A percentile compares a stretch with the other conserved stretches of the same genome.
phyloP scores from a whole-genome alignment of 2,888 invertebrate genomes.

The Habroteleia sp. region DNA sequence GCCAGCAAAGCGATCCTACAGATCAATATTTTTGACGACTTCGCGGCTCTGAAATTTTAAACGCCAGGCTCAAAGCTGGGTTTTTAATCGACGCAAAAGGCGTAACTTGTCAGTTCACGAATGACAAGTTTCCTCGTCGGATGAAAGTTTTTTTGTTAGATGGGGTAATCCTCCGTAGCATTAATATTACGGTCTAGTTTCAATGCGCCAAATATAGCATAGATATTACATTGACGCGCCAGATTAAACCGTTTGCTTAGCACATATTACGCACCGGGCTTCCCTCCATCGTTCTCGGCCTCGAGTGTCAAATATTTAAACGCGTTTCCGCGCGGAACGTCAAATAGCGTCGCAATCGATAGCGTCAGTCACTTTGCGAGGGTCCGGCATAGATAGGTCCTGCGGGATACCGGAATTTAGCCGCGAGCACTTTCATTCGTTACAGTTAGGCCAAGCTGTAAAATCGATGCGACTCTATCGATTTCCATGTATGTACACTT shows the following conservation, averaged over 20 bases:
- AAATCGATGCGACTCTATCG: constrained; percentile 38
- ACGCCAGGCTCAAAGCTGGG: neutral
- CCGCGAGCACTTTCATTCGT: constrained; percentile 48
- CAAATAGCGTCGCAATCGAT: constrained; percentile 72
- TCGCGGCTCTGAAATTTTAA: constrained; percentile 9
- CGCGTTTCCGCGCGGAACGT: constrained; percentile 73
- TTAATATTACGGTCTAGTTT: constrained; percentile 46
- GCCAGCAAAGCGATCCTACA: neutral
- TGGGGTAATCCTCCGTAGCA: constrained; percentile 12
- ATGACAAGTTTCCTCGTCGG: too few species aligned
- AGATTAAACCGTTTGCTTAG: constrained; percentile 78
- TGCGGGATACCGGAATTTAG: constrained; percentile 31
- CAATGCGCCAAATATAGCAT: constrained; percentile 59
- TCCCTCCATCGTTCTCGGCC: constrained; percentile 38
- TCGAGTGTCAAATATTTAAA: constrained; percentile 77
- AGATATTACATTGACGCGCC: constrained; percentile 79
- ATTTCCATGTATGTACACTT: neutral
- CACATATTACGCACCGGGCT: constrained; percentile 72
- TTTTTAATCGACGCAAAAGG: constrained; percentile 70
- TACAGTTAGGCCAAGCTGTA: constrained; percentile 20
- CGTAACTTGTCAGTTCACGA: constrained; percentile 60
- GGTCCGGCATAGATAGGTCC: constrained; percentile 63
- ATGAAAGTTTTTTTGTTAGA: neutral
- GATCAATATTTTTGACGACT: constrained; percentile 21
- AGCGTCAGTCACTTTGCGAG: constrained; percentile 63